phyloP scores from a whole-genome alignment of 2,113 vertebrate genomes.

The Onychorhynchus coronatus region DNA sequence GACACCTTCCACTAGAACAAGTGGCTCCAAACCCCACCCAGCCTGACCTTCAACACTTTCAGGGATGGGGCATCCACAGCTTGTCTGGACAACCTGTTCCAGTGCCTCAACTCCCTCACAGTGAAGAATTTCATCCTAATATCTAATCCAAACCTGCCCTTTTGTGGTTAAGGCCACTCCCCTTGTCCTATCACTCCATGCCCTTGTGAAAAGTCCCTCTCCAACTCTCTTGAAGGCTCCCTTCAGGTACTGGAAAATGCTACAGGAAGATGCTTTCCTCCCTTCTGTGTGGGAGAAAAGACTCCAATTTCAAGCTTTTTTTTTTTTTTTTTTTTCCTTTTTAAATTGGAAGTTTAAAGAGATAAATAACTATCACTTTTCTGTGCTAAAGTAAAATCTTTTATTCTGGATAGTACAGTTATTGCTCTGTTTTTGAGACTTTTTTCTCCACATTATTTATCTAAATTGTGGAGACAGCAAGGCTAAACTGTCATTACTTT shows the following conservation, averaged over 20 bases:
- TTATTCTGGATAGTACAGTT: not conserved
- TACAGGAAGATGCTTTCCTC: not conserved
- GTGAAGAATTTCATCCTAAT: not conserved
- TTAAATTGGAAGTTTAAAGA: not conserved
- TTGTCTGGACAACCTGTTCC: not conserved
- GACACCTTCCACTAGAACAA: not conserved
- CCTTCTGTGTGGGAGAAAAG: not conserved
- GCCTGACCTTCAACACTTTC: not conserved
- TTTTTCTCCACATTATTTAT: not conserved
- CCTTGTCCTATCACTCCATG: not conserved
- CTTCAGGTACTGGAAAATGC: not conserved
- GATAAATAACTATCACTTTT: not conserved
- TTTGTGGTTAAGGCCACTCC: fast-evolving
- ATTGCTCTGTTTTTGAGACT: not conserved
- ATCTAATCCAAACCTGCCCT: not conserved
- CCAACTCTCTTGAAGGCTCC: not conserved
- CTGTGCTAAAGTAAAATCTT: not conserved
- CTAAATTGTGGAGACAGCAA: not conserved
- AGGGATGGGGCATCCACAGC: not conserved
- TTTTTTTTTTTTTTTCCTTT: not conserved
- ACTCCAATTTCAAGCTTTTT: not conserved
- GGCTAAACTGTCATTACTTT: not conserved
- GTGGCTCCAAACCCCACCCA: not conserved
- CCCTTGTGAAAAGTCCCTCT: not conserved
- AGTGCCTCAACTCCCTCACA: not conserved